Percentiles rank a stretch among this genome's conserved stretches.
Conservation (phyloP, 2,113 vertebrate species). For the Empidonax alnorum region DNA sequence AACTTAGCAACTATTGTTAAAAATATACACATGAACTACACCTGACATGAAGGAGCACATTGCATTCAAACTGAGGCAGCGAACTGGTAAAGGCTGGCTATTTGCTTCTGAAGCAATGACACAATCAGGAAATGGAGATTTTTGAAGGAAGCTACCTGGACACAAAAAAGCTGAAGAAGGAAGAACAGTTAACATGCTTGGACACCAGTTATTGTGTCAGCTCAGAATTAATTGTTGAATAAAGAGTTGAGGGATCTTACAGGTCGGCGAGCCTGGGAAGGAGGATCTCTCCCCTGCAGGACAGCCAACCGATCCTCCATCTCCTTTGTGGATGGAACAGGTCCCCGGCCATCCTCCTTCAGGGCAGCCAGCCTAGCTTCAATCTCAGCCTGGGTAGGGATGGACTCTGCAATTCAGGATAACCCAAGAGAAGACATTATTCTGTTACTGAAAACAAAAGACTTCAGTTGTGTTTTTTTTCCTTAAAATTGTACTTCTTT, state of each 20-base stretch:
- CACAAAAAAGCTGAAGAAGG: background rate
- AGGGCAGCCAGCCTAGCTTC: conserved; percentile 90
- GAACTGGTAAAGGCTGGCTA: background rate
- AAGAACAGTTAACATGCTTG: background rate
- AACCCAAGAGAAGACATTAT: background rate
- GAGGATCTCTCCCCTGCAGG: conserved; percentile 79
- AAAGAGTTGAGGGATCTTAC: conserved; percentile 72
- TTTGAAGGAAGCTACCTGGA: background rate
- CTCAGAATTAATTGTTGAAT: background rate
- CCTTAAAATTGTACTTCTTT: background rate
- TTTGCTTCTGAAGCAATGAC: background rate
- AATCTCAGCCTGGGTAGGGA: conserved; percentile 88
- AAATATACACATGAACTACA: background rate
- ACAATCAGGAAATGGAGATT: background rate
- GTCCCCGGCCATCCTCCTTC: conserved; percentile 73
- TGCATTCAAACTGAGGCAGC: background rate
- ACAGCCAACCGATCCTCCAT: conserved; percentile 89
- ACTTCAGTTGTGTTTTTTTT: fast-evolving
- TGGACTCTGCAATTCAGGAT: conserved; percentile 76
- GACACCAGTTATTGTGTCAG: background rate
- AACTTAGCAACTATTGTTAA: background rate
- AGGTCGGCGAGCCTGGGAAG: conserved; percentile 75
- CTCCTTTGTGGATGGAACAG: conserved; percentile 82
- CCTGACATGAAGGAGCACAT: background rate
- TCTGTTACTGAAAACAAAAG: background rate